Evolutionary conservation across 1,140 invertebrate genomes (phyloP), one percentile per base, ranked within the genome.

Genomic region (Holotrichia oblita): DNA sequence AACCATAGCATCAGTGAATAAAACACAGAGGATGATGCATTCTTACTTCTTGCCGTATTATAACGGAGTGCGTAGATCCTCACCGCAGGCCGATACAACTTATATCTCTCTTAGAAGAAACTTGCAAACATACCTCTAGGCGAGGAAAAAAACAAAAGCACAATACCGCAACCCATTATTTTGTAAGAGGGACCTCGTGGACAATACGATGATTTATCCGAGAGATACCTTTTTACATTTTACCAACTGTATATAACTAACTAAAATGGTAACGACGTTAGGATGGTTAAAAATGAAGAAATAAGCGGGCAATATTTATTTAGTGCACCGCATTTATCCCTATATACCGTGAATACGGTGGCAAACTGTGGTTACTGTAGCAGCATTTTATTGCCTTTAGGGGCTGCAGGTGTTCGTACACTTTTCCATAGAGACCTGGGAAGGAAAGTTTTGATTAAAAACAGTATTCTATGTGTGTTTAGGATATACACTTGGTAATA

Each of bases 311-410:
- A 55, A 55, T 55, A 55, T 55, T 55, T 55, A 55, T 55, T 55
- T 55, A 55, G 48, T 55, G 17, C 17, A 55, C 48, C 17, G 14
- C 17, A 55, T 55, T 55, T 55, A 17, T 55, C 17, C 48, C 48
- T 17, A 17, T 48, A n/a, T 55, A n/a, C 48, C 14, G 14, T 55
- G 17, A 7, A 55, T 55, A 17, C 48, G 14, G 6, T 17, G 48
- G 6, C 17, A 17, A 55, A 55, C 17, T 14, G 48, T 55, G 48
- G 48, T 55, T 55, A 55, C 48, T 55, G n/a, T 55, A 55, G 17
- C 48, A 55, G 48, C n/a, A 55, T 55, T 55, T 55, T 55, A 55
- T 17, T 55, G 48, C 48, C 48, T 55, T 55, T 55, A 55, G 48
- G 48, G 48, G 48, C 48, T 55, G 48, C 48, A 55, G 48, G 48